These are phyloP conservation scores for Hartigia nigra DNA, from an alignment of 2,888 invertebrate genomes.

Conservation along the genomic window DNA sequence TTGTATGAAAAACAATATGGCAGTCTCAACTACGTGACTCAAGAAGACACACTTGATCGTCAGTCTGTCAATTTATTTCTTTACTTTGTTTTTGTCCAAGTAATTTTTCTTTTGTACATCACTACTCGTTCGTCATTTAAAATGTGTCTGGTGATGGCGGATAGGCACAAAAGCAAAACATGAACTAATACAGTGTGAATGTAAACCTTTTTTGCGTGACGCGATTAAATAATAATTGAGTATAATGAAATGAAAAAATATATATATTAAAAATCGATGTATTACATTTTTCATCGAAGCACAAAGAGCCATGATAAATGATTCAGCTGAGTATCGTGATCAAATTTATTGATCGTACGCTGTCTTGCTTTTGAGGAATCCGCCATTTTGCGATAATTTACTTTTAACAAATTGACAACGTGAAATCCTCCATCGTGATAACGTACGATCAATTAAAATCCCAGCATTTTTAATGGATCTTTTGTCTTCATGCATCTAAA, in stretches of 20 bases:
- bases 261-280: neutral
- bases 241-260: neutral
- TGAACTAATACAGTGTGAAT: neutral
- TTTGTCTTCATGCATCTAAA: slow-evolving; percentile 18
- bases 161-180: neutral
- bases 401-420: neutral
- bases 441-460: neutral
- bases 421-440: neutral
- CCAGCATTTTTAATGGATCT: neutral
- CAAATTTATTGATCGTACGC: neutral
- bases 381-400: neutral
- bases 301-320: neutral
- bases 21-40: neutral
- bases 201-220: neutral
- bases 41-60: neutral
- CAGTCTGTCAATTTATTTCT: neutral
- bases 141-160: neutral
- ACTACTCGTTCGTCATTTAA: neutral
- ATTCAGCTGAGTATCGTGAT: neutral
- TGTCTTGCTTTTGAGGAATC: neutral
- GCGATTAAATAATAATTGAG: neutral
- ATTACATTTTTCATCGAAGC: neutral
- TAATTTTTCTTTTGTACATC: neutral
- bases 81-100: neutral
- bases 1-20: neutral